These are phyloP conservation scores for Cyanocitta stelleri DNA, from an alignment of 2,113 vertebrate genomes.

Conservation along the genomic window DNA sequence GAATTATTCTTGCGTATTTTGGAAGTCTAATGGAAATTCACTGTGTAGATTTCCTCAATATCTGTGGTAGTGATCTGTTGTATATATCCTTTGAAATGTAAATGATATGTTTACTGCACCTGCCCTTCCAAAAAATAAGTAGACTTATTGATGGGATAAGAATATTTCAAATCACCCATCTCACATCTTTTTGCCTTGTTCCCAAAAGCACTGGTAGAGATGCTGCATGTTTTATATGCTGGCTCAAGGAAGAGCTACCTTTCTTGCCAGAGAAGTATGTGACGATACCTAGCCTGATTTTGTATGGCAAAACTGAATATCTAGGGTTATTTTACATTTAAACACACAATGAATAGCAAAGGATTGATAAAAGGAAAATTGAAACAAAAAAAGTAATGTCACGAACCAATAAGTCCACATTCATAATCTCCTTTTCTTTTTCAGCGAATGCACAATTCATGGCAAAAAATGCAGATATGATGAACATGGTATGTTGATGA, in stretches of 20 bases:
- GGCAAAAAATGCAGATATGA: constrained; percentile 56
- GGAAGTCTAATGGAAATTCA: background rate
- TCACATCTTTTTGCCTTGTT: background rate
- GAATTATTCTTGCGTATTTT: background rate
- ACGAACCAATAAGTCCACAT: background rate
- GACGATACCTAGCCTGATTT: background rate
- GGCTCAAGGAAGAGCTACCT: background rate
- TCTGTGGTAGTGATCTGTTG: background rate
- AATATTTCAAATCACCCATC: background rate
- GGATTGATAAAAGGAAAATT: background rate
- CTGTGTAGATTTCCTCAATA: background rate
- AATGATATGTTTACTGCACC: background rate
- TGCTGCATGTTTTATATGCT: background rate
- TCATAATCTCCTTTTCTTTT: background rate
- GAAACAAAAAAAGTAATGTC: background rate
- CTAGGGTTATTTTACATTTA: background rate
- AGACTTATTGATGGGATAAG: background rate
- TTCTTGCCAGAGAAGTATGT: background rate
- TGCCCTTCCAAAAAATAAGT: background rate
- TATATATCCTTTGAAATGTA: background rate
- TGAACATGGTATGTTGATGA: constrained; percentile 47
- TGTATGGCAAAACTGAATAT: background rate
- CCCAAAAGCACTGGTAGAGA: background rate
- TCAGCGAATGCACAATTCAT: constrained; percentile 46
- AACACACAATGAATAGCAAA: background rate